These are phyloP conservation scores for Asteroscopus sphinx DNA, from an alignment of 2,888 invertebrate genomes.

Conservation along the genomic window DNA sequence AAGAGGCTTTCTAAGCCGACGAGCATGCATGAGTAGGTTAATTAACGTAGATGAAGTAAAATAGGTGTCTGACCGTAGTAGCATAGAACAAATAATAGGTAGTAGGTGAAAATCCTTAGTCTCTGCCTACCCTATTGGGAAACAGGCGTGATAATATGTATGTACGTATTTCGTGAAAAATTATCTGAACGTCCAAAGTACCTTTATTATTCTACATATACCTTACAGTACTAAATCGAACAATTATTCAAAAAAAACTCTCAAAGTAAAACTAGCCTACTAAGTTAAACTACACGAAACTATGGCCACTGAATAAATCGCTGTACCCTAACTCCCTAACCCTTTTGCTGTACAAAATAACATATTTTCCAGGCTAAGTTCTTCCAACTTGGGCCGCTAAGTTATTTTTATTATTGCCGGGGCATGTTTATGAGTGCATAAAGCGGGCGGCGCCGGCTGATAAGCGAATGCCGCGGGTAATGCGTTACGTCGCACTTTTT, in stretches of 20 bases:
- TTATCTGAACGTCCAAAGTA: conserved; percentile 5
- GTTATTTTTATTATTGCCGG: conserved; percentile 73
- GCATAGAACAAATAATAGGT: no score
- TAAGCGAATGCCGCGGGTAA: conserved; percentile 62
- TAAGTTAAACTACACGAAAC: conserved; percentile 14
- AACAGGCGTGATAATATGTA: no score
- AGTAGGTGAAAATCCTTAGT: no score
- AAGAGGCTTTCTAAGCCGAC: no score
- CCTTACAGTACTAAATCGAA: neutral
- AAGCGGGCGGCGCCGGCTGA: conserved; percentile 61
- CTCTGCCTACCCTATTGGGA: no score
- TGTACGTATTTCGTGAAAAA: no score
- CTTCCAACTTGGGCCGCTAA: conserved; percentile 49
- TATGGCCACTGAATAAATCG: conserved; percentile 31
- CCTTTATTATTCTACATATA: neutral
- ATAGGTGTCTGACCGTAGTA: no score
- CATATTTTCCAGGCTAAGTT: conserved; percentile 31
- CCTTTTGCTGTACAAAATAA: conserved; percentile 34
- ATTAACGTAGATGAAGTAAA: no score
- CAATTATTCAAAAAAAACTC: neutral
- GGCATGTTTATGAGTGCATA: conserved; percentile 71
- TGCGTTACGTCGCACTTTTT: conserved; percentile 45
- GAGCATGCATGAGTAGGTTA: no score
- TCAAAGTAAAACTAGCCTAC: neutral
- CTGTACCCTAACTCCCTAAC: conserved; percentile 20